Percentiles rank a stretch among this genome's conserved stretches.
These are phyloP conservation scores for Phthorimaea operculella DNA, from an alignment of 1,140 invertebrate species.

Conservation along the genomic window DNA sequence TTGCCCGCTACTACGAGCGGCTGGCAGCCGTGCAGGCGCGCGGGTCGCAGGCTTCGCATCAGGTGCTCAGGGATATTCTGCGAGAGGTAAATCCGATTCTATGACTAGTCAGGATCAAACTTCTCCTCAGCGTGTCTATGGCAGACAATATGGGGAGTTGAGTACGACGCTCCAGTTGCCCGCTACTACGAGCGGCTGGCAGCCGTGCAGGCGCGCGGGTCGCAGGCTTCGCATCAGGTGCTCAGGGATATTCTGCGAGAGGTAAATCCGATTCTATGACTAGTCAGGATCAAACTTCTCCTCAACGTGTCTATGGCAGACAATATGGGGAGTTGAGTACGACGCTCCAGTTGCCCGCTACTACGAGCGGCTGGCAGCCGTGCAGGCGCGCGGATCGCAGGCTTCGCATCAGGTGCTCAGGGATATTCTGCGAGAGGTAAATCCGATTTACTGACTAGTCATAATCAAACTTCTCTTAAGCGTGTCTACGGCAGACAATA, in stretches of 20 bases:
- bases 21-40: slow-evolving; percentile 88
- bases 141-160: slow-evolving; percentile 71
- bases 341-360: slow-evolving; percentile 90
- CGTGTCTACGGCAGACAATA: too few species aligned
- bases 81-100: slow-evolving; percentile 32
- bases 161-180: slow-evolving; percentile 88
- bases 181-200: slow-evolving; percentile 94
- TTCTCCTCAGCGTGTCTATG: background rate
- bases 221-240: slow-evolving; percentile 92
- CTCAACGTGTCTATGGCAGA: too few species aligned
- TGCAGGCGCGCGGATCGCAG: slow-evolving; percentile 87
- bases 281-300: too few species aligned
- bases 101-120: too few species aligned
- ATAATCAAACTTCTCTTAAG: too few species aligned
- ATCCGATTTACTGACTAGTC: too few species aligned
- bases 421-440: slow-evolving; percentile 55
- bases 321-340: slow-evolving; percentile 83
- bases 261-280: slow-evolving; percentile 19
- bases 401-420: slow-evolving; percentile 87
- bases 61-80: slow-evolving; percentile 72
- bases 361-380: slow-evolving; percentile 90
- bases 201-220: slow-evolving; percentile 86
- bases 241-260: slow-evolving; percentile 54
- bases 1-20: slow-evolving; percentile 92
- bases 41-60: slow-evolving; percentile 90